Percentiles rank a stretch among this genome's conserved stretches.
Conservation (phyloP, 2,797 vertebrate species). For the Dipus sagitta region DNA sequence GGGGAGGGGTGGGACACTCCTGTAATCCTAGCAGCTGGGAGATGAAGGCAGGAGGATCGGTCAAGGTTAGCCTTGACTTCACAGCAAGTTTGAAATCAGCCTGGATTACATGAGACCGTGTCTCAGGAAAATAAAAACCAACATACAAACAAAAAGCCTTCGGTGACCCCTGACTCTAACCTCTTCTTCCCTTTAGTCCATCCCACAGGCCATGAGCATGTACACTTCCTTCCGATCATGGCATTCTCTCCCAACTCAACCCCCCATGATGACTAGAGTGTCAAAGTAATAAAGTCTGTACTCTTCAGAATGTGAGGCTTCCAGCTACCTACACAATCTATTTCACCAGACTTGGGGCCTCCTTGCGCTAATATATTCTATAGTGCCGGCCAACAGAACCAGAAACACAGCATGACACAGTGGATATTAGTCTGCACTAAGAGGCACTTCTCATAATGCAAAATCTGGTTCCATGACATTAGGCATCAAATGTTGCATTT, state of each 20-base stretch:
- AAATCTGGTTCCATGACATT: background rate
- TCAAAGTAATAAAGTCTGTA: slow-evolving; percentile 36
- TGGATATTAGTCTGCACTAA: slow-evolving; percentile 22
- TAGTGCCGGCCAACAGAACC: background rate
- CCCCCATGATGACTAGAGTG: background rate
- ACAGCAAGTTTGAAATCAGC: too few relatives aligned
- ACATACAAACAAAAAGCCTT: background rate
- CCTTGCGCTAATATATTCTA: background rate
- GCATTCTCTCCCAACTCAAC: slow-evolving; percentile 14
- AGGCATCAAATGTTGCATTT: slow-evolving; percentile 3
- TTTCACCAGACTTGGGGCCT: background rate
- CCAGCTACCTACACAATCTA: background rate
- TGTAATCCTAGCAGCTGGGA: too few relatives aligned
- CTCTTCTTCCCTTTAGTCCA: slow-evolving; percentile 15
- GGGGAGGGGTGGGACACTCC: too few relatives aligned
- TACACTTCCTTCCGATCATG: background rate
- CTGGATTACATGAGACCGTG: background rate
- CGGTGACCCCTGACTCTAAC: slow-evolving; percentile 2
- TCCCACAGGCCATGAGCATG: slow-evolving; percentile 22
- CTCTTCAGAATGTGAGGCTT: slow-evolving; percentile 23
- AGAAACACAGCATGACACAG: background rate
- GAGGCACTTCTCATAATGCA: slow-evolving; percentile 23
- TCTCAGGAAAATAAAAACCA: background rate
- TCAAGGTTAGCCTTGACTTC: too few relatives aligned
- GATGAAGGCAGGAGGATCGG: too few relatives aligned